Base-by-base conservation (phyloP, 2,888 invertebrate species). In the Campoplex nolae region DNA sequence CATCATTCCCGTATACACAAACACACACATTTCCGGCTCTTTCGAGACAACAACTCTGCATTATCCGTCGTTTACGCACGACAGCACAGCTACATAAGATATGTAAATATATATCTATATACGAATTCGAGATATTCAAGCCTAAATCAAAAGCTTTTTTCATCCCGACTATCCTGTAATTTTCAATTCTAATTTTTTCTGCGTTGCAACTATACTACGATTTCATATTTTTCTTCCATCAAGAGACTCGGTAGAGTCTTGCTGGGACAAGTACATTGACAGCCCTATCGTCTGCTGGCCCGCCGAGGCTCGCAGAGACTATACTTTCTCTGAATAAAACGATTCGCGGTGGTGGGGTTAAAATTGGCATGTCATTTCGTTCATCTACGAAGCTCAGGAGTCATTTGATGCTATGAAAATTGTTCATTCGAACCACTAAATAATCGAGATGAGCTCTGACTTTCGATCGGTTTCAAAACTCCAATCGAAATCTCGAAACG, bases 21-120 rank as follows among this genome's bases (percentile, higher is more conserved):
- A 54, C 74, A 56, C 81, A 68, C 67, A 74, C 80, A 54, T 78
- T 84, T 86, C 84, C 80, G 75, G 70, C 45, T 32, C 38, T 71
- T 56, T 51, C 58, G 74, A 80, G 65, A 32, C 68, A 75, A 65
- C 77, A 77, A 81, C 86, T 80, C 67, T 70, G 68, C 71, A 51
- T 48, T 58, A 65, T 76, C 73, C 51, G 71, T 28, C 67, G 76
- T 85, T 79, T 70, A 75, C 77, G 71, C 38, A 35, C 62, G 84
- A 48, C 48, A 45, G 58, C 70, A 51, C 79, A 42, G 8, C n/a
- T n/a, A 2, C 42, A 32, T 56, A 71, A 32, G 18, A n/a, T n/a
- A 35, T 45, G 32, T 35, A 32, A 32, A 58, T 23, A 13, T 28
- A 23, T 23, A 23, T 23, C 23, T 23, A 23, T 23, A 23, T 23